Percentiles rank a stretch among this genome's conserved stretches.
Conservation (phyloP, 2,113 vertebrate species). For the Gnathonemus longibarbis region DNA sequence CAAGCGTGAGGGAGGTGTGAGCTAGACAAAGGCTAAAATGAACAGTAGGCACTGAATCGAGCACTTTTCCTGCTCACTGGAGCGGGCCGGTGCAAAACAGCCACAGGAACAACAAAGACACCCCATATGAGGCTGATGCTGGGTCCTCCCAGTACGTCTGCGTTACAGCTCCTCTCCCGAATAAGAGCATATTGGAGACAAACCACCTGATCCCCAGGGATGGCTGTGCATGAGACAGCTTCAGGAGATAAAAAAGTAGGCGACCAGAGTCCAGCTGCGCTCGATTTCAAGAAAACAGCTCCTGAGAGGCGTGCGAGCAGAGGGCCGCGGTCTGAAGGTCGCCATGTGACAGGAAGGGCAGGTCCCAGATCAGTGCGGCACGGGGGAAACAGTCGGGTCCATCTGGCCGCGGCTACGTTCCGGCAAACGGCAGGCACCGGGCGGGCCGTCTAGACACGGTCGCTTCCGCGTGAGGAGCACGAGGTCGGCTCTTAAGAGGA, state of each 20-base stretch:
- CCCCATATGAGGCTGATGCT: background rate
- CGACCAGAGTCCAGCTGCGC: slow-evolving; percentile 50
- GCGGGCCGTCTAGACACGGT: background rate
- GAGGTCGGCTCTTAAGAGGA: background rate
- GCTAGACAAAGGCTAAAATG: background rate
- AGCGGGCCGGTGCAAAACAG: background rate
- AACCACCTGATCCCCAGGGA: slow-evolving; percentile 17
- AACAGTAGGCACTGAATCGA: background rate
- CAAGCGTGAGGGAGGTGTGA: background rate
- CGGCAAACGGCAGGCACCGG: background rate
- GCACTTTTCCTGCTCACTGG: background rate
- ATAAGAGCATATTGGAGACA: slow-evolving; percentile 17
- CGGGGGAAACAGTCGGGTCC: background rate
- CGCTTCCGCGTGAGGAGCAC: background rate
- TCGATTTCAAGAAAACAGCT: slow-evolving; percentile 49
- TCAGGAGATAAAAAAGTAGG: slow-evolving; percentile 17
- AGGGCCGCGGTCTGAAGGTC: background rate
- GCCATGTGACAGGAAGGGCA: background rate
- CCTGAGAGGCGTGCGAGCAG: slow-evolving; percentile 46
- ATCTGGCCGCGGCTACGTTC: background rate
- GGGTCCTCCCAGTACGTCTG: slow-evolving; percentile 9
- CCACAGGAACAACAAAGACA: background rate
- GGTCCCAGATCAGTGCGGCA: background rate
- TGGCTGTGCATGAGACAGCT: background rate
- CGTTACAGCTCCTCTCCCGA: slow-evolving; percentile 11